Evolutionary conservation across 2,888 invertebrate species (phyloP).

Genomic region (Dicyrtoma fusca): DNA sequence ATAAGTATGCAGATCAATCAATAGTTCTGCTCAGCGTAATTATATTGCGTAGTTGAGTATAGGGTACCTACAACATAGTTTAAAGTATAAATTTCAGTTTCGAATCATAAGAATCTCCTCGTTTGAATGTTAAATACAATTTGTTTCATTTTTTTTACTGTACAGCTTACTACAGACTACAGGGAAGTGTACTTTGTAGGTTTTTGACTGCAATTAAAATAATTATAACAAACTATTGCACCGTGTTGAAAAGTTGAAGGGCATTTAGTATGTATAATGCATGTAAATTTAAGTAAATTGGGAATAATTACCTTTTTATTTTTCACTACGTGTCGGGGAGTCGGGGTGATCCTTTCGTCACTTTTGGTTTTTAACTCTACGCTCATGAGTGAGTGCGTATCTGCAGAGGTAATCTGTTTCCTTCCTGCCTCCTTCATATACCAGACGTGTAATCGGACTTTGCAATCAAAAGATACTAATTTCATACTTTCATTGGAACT

Average conservation of each 20-base stretch:
- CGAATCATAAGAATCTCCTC: too few species aligned
- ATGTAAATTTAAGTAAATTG: too few species aligned
- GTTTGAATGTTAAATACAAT: too few species aligned
- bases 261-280: background rate
- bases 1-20: conserved; percentile 21
- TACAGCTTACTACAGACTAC: too few species aligned
- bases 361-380: too few species aligned
- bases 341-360: too few species aligned
- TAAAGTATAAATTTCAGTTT: too few species aligned
- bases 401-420: background rate
- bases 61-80: background rate
- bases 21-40: conserved; percentile 5
- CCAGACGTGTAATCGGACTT: background rate
- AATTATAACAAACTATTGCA: conserved; percentile 16
- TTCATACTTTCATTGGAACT: background rate
- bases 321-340: too few species aligned
- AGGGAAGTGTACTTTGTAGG: too few species aligned
- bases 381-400: background rate
- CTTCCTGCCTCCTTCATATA: background rate
- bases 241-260: background rate
- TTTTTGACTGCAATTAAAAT: conserved; percentile 22
- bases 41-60: conserved; percentile 8
- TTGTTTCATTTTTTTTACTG: too few species aligned
- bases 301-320: too few species aligned
- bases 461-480: background rate